phyloP scores from a whole-genome alignment of 2,797 vertebrate species.

The Myotis vivesi region DNA sequence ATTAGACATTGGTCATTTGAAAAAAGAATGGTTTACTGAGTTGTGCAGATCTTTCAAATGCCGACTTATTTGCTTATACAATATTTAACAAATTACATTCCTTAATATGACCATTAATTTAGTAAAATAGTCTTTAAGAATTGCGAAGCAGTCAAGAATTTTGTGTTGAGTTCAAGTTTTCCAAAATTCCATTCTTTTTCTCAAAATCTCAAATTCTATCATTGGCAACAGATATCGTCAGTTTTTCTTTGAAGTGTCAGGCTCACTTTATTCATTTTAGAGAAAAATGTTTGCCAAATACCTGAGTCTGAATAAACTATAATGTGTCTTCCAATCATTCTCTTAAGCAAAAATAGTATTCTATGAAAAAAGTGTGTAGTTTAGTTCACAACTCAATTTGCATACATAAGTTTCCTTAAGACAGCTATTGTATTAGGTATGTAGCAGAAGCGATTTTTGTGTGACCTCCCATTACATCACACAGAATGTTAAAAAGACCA shows the following conservation, averaged over 20 bases:
- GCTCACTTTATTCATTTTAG: slow-evolving; percentile 18
- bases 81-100: neutral
- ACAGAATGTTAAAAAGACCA: neutral
- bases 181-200: neutral
- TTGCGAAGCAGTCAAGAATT: neutral
- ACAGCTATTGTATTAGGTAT: neutral
- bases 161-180: slow-evolving; percentile 39
- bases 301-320: neutral
- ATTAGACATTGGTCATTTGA: neutral
- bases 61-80: slow-evolving; percentile 38
- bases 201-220: slow-evolving; percentile 19
- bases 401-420: neutral
- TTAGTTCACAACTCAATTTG: neutral
- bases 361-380: neutral
- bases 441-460: neutral
- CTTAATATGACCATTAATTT: neutral
- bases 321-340: neutral
- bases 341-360: slow-evolving; percentile 17
- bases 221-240: neutral
- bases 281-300: neutral
- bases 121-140: neutral
- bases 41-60: slow-evolving; percentile 33
- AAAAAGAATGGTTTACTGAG: slow-evolving; percentile 29
- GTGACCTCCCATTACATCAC: neutral
- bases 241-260: neutral